These are phyloP conservation scores for Astropecten irregularis DNA, from an alignment of 53 echinoderm and acorn worm genomes.

Conservation along the genomic window DNA sequence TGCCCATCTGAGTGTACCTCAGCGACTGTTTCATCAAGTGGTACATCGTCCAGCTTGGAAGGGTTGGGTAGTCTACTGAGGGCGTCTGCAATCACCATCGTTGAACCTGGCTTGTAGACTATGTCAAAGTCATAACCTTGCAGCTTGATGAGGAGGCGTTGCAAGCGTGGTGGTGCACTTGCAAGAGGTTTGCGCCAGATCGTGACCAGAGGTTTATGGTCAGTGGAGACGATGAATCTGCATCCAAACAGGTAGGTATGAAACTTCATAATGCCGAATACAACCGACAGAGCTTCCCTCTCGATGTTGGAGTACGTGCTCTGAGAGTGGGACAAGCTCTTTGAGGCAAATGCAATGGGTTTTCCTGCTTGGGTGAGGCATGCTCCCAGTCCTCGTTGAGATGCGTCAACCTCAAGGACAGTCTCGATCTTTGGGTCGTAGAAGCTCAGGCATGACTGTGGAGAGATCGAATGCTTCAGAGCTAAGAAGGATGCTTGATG, in stretches of 20 bases:
- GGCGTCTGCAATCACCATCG: conserved; percentile 48
- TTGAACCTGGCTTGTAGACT: conserved; percentile 45
- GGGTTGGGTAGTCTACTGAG: conserved; percentile 58
- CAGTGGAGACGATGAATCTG: conserved; percentile 43
- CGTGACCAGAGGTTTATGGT: conserved; percentile 66
- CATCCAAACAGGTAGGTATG: conserved; percentile 70
- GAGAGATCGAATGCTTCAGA: conserved; percentile 29
- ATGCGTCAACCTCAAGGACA: conserved; percentile 59
- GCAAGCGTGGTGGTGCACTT: conserved; percentile 64
- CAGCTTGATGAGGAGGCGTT: conserved; percentile 45
- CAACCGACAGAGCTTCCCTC: conserved; percentile 42
- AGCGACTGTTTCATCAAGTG: background rate
- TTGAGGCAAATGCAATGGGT: conserved; percentile 61
- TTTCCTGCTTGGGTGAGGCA: conserved; percentile 57
- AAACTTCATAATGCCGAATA: conserved; percentile 54
- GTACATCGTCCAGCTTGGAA: conserved; percentile 30
- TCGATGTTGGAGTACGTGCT: conserved; percentile 52
- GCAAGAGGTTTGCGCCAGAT: conserved; percentile 57
- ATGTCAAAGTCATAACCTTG: conserved; percentile 59
- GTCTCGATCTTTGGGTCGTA: conserved; percentile 30
- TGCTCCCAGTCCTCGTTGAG: conserved; percentile 55
- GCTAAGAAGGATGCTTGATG: conserved; percentile 31
- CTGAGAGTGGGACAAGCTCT: conserved; percentile 50
- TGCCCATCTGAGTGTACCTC: background rate
- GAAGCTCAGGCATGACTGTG: conserved; percentile 34